Base-by-base conservation (phyloP, 1,140 invertebrate genomes). In the Teleogryllus occipitalis region DNA sequence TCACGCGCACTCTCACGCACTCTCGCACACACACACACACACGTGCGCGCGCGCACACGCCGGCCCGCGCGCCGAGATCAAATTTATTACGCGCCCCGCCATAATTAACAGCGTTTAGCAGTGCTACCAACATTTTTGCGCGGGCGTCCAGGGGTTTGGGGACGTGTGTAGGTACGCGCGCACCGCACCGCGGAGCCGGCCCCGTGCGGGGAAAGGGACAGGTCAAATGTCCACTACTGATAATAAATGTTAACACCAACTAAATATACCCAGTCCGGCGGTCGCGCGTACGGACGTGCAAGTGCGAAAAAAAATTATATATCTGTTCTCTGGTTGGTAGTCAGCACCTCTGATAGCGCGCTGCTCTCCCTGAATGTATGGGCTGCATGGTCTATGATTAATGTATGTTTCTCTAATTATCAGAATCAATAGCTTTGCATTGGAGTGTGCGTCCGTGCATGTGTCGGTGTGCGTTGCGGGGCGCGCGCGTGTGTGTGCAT, bases 391-490 rank as follows among this genome's bases (percentile, higher is more conserved):
- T 65, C 54, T 65, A 77, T 77, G 76, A 77, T 77, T 77, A 77
- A 77, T 77, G 76, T 48, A 54, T 54, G 76, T 22, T 21, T 47
- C 76, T 48, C 76, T 77, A 77, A 77, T 77, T 77, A 77, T 48
- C 46, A 77, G 76, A 77, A 77, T 77, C 76, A 77, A 77, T 77
- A 77, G 76, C 76, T 54, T 47, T 77, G 76, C 76, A 21, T n/a
- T 21, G 47, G 18, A 54, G 54, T 18, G 54, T 65, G 10, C 54
- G 54, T 10, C 10, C 18, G 54, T 7, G 15, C 49, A 54, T 15
- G 49, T 15, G 54, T 14, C 54, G 10, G 54, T 18, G 18, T 65
- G 54, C 54, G 18, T 10, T 65, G 54, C 10, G 18, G 54, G 54
- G 18, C 18, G 54, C 54, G 18, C 54, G 10, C 7, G 54, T 7